Evolutionary conservation across 2,888 invertebrate species (phyloP).

Genomic region (Hartigia nigra): DNA sequence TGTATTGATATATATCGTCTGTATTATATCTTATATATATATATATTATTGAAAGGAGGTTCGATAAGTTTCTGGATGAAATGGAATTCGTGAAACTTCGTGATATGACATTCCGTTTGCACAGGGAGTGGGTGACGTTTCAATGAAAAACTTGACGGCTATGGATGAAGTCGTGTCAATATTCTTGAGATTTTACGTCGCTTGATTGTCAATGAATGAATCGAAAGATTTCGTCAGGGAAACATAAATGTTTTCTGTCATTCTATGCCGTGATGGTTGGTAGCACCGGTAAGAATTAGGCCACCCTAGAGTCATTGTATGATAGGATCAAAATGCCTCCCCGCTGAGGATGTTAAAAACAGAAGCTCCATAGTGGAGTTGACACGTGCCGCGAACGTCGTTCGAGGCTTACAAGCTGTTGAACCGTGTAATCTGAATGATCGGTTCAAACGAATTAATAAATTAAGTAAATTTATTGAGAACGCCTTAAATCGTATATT

Average conservation of each 20-base stretch:
- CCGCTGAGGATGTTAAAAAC: constrained; percentile 54
- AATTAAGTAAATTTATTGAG: constrained; percentile 15
- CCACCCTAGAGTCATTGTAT: constrained; percentile 30
- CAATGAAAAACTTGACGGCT: neutral
- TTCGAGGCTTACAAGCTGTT: constrained; percentile 58
- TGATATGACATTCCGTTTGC: neutral
- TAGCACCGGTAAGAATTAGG: constrained; percentile 28
- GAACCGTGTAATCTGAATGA: constrained; percentile 54
- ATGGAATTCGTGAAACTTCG: neutral
- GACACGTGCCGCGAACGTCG: constrained; percentile 53
- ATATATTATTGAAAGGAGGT: neutral
- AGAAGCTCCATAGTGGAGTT: constrained; percentile 49
- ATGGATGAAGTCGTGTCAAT: neutral
- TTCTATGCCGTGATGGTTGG: neutral
- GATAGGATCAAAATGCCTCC: constrained; percentile 39
- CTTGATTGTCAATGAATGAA: neutral
- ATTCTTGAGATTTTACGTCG: neutral
- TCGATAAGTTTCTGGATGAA: neutral
- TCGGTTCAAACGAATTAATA: constrained; percentile 49
- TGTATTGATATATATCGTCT: neutral
- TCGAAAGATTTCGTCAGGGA: neutral
- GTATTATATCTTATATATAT: neutral
- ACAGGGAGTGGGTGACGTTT: neutral
- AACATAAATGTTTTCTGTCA: neutral
- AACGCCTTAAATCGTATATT: neutral